A percentile compares a stretch with the other conserved stretches of the same genome.
Evolutionary conservation across 2,888 invertebrate species (phyloP).

Genomic region (Lithodes maja): DNA sequence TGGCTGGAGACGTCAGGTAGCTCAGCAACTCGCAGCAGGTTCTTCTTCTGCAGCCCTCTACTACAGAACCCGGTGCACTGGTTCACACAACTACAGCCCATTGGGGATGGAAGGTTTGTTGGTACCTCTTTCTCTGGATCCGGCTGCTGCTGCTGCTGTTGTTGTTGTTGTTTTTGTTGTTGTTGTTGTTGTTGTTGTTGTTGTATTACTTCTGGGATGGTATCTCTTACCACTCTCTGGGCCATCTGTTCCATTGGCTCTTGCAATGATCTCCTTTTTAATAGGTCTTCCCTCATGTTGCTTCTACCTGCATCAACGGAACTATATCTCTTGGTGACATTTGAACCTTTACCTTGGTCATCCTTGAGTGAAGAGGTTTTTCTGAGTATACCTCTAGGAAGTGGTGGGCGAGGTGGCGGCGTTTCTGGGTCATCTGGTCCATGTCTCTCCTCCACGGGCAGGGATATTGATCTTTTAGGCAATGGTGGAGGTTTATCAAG

Average conservation of each 20-base stretch:
- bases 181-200: constrained; percentile 6
- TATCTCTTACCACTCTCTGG: constrained; percentile 53
- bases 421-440: constrained; percentile 72
- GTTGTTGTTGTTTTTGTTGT: not conserved
- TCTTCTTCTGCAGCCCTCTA: constrained; percentile 69
- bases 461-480: constrained; percentile 82
- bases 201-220: constrained; percentile 48
- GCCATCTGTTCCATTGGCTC: constrained; percentile 69
- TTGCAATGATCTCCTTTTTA: constrained; percentile 68
- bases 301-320: constrained; percentile 80
- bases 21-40: constrained; percentile 67
- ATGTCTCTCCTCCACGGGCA: constrained; percentile 78
- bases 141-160: constrained; percentile 17
- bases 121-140: constrained; percentile 41
- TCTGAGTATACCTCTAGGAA: constrained; percentile 84
- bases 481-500: constrained; percentile 77
- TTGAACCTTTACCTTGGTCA: constrained; percentile 77
- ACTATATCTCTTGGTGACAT: constrained; percentile 79
- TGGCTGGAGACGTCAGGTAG: constrained; percentile 69
- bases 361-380: constrained; percentile 76
- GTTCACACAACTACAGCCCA: constrained; percentile 70
- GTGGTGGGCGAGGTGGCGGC: constrained; percentile 83
- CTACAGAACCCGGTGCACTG: constrained; percentile 70
- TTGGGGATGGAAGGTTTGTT: constrained; percentile 41
- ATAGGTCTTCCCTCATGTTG: constrained; percentile 61